These are phyloP conservation scores for Sicus ferrugineus DNA, from an alignment of 2,888 invertebrate species.

Conservation along the genomic window DNA sequence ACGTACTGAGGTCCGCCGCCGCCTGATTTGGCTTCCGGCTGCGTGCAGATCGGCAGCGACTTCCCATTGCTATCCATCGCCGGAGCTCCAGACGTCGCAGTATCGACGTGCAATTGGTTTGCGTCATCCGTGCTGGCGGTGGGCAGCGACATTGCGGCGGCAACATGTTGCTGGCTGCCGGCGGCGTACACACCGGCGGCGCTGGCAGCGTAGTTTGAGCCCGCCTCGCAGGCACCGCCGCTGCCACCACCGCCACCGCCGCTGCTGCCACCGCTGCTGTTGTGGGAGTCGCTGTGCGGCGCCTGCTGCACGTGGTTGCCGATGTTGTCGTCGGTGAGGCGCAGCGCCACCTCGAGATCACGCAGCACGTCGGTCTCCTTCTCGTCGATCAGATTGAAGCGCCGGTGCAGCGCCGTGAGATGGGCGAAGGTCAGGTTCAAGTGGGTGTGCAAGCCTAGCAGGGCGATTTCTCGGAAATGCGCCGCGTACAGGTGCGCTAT, in stretches of 20 bases:
- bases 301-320: slow-evolving; percentile 43
- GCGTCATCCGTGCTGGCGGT: slow-evolving; percentile 42
- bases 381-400: slow-evolving; percentile 91
- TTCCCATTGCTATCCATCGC: slow-evolving; percentile 56
- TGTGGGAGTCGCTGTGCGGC: slow-evolving; percentile 29
- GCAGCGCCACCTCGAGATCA: slow-evolving; percentile 87
- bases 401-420: slow-evolving; percentile 83
- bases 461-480: slow-evolving; percentile 95
- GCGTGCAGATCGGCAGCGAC: slow-evolving; percentile 62
- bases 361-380: slow-evolving; percentile 95
- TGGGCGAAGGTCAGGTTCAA: slow-evolving; percentile 97
- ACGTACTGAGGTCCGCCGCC: slow-evolving; percentile 34
- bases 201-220: slow-evolving; percentile 6
- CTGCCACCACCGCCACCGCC: slow-evolving; percentile 15
- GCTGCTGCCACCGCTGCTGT: slow-evolving; percentile 28
- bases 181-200: neutral
- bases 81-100: slow-evolving; percentile 49
- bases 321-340: slow-evolving; percentile 67
- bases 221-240: slow-evolving; percentile 36
- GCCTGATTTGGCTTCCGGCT: slow-evolving; percentile 59
- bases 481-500: slow-evolving; percentile 97
- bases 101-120: slow-evolving; percentile 59
- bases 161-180: slow-evolving; percentile 41
- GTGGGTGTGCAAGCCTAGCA: slow-evolving; percentile 93
- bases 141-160: slow-evolving; percentile 34